Conservation (phyloP, 2,797 vertebrate species). For the Graptemys geographica region DNA sequence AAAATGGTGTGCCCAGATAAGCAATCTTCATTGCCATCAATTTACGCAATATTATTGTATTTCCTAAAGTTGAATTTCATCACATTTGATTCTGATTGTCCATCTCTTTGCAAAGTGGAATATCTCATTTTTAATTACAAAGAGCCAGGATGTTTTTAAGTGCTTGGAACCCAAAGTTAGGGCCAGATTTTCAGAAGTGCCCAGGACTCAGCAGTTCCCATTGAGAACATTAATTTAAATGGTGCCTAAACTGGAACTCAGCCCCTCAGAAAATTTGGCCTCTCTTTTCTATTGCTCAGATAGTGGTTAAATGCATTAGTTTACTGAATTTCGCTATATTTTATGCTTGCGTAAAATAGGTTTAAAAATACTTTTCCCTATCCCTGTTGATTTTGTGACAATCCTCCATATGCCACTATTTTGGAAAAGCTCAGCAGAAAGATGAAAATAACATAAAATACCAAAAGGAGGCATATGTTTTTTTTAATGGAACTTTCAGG, state of each 20-base stretch:
- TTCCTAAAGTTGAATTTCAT: background rate
- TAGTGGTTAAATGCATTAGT: background rate
- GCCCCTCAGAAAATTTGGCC: background rate
- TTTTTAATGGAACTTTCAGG: constrained; percentile 54
- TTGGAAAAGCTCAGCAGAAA: constrained; percentile 49
- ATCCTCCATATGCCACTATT: constrained; percentile 61
- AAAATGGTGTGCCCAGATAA: background rate
- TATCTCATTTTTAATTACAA: background rate
- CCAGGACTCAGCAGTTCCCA: background rate
- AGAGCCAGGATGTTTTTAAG: background rate
- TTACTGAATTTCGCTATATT: background rate
- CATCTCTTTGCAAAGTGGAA: background rate
- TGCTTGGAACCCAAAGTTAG: background rate
- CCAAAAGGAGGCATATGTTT: constrained; percentile 64
- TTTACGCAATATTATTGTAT: background rate
- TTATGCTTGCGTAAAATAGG: background rate
- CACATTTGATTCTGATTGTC: background rate
- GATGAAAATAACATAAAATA: constrained; percentile 51
- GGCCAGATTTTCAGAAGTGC: background rate
- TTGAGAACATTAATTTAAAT: background rate
- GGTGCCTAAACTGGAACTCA: background rate
- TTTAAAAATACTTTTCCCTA: constrained; percentile 35
- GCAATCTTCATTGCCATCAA: background rate
- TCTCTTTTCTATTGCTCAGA: background rate
- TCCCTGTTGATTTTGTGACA: constrained; percentile 46